A percentile compares a stretch with the other conserved stretches of the same genome.
Conservation (phyloP, 2,888 invertebrate species). For the Chymomyza procnemis region DNA sequence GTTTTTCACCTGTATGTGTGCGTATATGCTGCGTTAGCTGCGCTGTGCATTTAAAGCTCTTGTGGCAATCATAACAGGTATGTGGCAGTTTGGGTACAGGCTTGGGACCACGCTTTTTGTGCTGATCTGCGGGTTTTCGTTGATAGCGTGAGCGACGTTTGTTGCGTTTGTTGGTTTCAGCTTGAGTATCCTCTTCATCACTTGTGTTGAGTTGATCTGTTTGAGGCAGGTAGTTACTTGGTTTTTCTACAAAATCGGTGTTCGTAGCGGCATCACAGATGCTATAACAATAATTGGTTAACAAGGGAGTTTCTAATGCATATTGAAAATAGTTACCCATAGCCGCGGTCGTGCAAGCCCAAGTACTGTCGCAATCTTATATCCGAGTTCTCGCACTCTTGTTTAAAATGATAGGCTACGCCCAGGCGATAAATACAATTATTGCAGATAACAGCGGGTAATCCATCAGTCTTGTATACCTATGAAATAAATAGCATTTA, state of each 20-base stretch:
- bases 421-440: constrained; percentile 83
- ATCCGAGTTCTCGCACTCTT: constrained; percentile 82
- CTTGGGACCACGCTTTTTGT: constrained; percentile 82
- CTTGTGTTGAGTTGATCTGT: constrained; percentile 37
- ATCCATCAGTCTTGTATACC: constrained; percentile 81
- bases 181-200: constrained; percentile 62
- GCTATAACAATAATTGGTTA: constrained; percentile 62
- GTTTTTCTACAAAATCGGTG: constrained; percentile 78
- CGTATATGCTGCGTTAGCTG: constrained; percentile 83
- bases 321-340: constrained; percentile 51
- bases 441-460: constrained; percentile 82
- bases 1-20: constrained; percentile 82
- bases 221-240: constrained; percentile 27
- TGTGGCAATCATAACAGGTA: constrained; percentile 81
- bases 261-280: constrained; percentile 81
- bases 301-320: not conserved
- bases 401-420: constrained; percentile 83
- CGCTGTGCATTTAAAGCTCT: constrained; percentile 82
- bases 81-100: constrained; percentile 81
- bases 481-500: constrained; percentile 14
- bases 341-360: constrained; percentile 78
- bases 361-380: constrained; percentile 81
- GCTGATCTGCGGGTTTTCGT: constrained; percentile 81
- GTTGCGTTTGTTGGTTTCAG: constrained; percentile 52
- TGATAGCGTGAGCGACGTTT: constrained; percentile 79